Evolutionary conservation across 2,888 invertebrate genomes (phyloP).

Genomic region (Heliconius hortense): DNA sequence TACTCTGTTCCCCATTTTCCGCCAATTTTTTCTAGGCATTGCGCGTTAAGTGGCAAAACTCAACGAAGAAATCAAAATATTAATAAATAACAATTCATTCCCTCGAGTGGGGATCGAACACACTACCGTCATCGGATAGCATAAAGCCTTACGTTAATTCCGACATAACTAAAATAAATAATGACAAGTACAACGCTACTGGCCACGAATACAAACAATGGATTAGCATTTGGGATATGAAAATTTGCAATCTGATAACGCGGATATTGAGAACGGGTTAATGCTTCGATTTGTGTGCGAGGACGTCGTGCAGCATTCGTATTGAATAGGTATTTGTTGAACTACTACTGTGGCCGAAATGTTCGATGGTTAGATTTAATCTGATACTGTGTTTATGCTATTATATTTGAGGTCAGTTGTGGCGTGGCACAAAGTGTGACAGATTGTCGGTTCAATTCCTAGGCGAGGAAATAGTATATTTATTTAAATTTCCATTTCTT

Average conservation of each 20-base stretch:
- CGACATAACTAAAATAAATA: conserved; percentile 9
- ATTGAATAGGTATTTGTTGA: neutral
- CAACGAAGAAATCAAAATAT: too few relatives aligned
- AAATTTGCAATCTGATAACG: conserved; percentile 40
- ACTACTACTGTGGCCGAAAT: neutral
- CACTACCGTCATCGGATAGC: too few relatives aligned
- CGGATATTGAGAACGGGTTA: conserved; percentile 34
- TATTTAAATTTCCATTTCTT: too few relatives aligned
- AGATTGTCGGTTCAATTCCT: too few relatives aligned
- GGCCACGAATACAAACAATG: conserved; percentile 15
- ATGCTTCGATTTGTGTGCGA: conserved; percentile 40
- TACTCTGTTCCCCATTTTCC: too few relatives aligned
- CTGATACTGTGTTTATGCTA: neutral
- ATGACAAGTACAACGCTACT: neutral
- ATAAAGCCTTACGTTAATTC: neutral
- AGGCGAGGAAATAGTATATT: too few relatives aligned
- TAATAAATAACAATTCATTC: too few relatives aligned
- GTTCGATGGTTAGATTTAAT: neutral
- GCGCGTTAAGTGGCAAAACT: too few relatives aligned
- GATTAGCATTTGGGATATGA: conserved; percentile 33
- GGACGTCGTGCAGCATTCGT: conserved; percentile 24
- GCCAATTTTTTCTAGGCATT: too few relatives aligned
- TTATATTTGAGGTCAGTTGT: neutral
- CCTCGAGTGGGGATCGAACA: too few relatives aligned
- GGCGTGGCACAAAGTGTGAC: too few relatives aligned